Evolutionary conservation across 2,113 vertebrate genomes (phyloP), one percentile per base, ranked within the genome.

Genomic region (Edolisoma coerulescens): DNA sequence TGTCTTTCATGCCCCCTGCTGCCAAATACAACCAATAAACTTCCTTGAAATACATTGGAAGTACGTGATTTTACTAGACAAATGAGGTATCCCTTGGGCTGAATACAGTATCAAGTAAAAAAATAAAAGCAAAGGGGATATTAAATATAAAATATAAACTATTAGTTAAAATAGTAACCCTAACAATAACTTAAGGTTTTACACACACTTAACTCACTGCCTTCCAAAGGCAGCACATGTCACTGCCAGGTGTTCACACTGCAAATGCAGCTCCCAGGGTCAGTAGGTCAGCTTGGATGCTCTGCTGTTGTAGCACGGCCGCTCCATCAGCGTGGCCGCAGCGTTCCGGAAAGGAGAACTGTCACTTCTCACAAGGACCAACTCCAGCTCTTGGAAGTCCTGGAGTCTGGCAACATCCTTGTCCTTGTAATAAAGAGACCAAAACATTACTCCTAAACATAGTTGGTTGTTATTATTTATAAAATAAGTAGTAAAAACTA

Each of bases 381-480:
- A 57, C 96, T 99, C 99, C 96, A 99, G 97, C 97, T 99, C 99
- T 80, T 99, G 99, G 89, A 99, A 99, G 97, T 99, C 98, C 96
- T 98, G 98, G 71, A 99, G 98, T 78, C 99, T 98, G 57, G 98
- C 98, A 69, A 99, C 98, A 21, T 99, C 99, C 97, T 99, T 99
- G 96, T 99, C 99, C 99, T 99, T 92, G 45, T 13, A 28, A 53
- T 85, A 59, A 89, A 89, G 22, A 59, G 42, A 86, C 23, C 7
- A 13, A 10, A 0, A 1, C 4, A 5, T 44, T 71, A 50, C 53
- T 89, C 47, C 41, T 49, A 44, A 30, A 67, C 17, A 6, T 4
- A 45, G 7, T n/a, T 60, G 28, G 53, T 30, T 24, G 37, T 18
- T 47, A 10, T 18, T 64, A n/a, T 47, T 74, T 75, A 60, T 41